phyloP scores from a whole-genome alignment of 35 echinoderm and acorn worm species.

The Acanthaster planci region DNA sequence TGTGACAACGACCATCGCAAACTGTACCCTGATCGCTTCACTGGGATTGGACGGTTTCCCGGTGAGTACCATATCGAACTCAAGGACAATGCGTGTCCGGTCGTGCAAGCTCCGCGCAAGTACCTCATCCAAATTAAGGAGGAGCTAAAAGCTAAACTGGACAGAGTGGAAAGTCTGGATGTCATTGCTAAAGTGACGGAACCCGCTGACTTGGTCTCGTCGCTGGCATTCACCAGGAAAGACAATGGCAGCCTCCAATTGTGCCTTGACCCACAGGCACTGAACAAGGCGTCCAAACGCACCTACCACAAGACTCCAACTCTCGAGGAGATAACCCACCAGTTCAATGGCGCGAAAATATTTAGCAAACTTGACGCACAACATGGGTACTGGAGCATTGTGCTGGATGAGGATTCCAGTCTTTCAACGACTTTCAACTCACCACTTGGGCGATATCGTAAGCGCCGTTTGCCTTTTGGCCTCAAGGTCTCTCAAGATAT shows the following conservation, averaged over 20 bases:
- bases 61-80: conserved; percentile 45
- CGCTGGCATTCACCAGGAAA: conserved; percentile 32
- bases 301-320: conserved; percentile 36
- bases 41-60: conserved; percentile 53
- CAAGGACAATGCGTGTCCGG: conserved; percentile 43
- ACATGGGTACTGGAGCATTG: conserved; percentile 33
- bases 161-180: conserved; percentile 41
- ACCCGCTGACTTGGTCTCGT: conserved; percentile 66
- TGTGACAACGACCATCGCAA: conserved; percentile 16
- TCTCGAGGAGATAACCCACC: conserved; percentile 52
- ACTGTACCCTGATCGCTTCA: conserved; percentile 61
- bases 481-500: conserved; percentile 49
- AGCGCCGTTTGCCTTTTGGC: conserved; percentile 53
- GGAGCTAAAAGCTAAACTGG: conserved; percentile 60
- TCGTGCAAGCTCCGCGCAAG: conserved; percentile 38
- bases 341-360: conserved; percentile 40
- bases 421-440: conserved; percentile 66
- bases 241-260: conserved; percentile 45
- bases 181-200: conserved; percentile 36
- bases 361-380: conserved; percentile 59
- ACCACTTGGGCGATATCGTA: conserved; percentile 58
- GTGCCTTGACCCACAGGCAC: conserved; percentile 50
- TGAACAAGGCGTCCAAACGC: conserved; percentile 31
- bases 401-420: conserved; percentile 39
- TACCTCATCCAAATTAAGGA: conserved; percentile 47